Evolutionary conservation across 2,797 vertebrate genomes (phyloP), one percentile per base, ranked within the genome.

Genomic region (Eurystomus glaucurus): DNA sequence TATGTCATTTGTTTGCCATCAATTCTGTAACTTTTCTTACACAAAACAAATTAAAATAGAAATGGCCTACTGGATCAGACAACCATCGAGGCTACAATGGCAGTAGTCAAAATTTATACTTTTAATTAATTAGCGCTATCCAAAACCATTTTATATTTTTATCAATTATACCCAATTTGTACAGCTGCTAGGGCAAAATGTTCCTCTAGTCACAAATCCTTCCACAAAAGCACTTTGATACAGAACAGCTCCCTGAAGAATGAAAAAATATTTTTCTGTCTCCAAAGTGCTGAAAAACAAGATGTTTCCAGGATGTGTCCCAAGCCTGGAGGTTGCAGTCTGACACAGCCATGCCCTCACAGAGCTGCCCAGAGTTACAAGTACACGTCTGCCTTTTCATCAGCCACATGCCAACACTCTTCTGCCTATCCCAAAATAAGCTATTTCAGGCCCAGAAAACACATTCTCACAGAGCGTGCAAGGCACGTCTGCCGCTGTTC

Each of bases 401-500:
- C 60, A 55, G 15, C n/a, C 71, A 16, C 9, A 14, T 5, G 8
- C 31, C 29, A 88, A 60, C 46, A 6, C 21, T 2, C 15, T 68
- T 64, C 68, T 80, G 85, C 35, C 57, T 4, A 64, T 6, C 37
- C 82, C 84, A 57, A 75, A 81, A 76, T 5, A 12, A n/a, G n/a
- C 5, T 14, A 16, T 33, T 93, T 37, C 58, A 66, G 66, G 2
- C 43, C 41, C 55, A 92, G 33, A 37, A 62, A 60, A 31, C 10
- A 80, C 35, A 9, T 1, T 18, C 37, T 35, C 48, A 39, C 0
- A 0, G 61, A 45, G 48, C 0, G 1, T 1, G 10, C 61, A 55
- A 35, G 66, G 35, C 66, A 45, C 0, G 1, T 20, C 19, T 80
- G 72, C 19, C 51, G 17, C 50, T 16, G 71, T 23, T 52, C 57